Evolutionary conservation across 2,113 vertebrate species (phyloP).

Genomic region (Cyprinodon variegatus): DNA sequence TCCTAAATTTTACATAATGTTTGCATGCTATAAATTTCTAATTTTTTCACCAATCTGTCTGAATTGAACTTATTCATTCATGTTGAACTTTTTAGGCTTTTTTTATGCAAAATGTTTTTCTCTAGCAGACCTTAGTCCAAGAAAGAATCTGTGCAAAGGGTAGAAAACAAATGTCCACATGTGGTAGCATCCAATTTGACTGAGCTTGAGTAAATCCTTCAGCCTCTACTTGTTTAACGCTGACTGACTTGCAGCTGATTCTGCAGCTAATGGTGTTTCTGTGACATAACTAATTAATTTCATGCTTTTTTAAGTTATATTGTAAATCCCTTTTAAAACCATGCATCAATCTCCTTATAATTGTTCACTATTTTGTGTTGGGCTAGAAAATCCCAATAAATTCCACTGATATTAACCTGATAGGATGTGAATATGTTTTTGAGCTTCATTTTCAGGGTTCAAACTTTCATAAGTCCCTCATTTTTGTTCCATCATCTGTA

Average conservation of each 20-base stretch:
- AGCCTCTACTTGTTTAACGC: too few relatives aligned
- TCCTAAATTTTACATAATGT: too few relatives aligned
- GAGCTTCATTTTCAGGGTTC: conserved; percentile 35
- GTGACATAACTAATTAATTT: too few relatives aligned
- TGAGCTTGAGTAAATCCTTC: background rate
- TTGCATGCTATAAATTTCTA: too few relatives aligned
- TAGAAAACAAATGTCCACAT: background rate
- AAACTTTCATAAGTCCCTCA: conserved; percentile 42
- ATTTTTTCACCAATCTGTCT: too few relatives aligned
- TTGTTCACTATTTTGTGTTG: background rate
- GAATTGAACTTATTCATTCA: too few relatives aligned
- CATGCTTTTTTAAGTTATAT: too few relatives aligned
- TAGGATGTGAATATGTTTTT: background rate
- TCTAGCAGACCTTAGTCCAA: background rate
- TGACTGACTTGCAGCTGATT: too few relatives aligned
- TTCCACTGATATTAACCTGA: background rate
- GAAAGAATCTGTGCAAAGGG: background rate
- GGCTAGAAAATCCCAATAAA: background rate
- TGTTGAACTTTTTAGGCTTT: too few relatives aligned
- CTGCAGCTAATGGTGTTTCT: too few relatives aligned
- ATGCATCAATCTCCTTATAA: background rate
- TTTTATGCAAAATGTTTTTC: too few relatives aligned
- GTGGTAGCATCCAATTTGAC: background rate
- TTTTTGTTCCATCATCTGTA: conserved; percentile 32
- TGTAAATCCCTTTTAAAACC: too few relatives aligned